Conservation (phyloP, 2,113 vertebrate species). For the Cheirogaleus medius region DNA sequence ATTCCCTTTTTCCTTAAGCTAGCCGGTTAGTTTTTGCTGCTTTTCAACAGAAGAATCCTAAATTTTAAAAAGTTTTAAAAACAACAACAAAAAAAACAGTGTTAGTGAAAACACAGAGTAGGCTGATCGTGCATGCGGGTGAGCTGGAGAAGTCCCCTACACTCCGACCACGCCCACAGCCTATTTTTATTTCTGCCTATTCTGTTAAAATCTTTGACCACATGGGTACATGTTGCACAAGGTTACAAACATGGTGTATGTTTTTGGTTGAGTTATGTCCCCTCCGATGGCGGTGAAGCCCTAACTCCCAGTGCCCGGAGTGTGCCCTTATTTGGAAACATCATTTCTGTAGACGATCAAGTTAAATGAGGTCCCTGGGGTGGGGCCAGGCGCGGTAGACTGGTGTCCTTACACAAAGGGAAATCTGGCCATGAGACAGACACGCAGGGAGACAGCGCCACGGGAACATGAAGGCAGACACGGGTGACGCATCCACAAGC, state of each 20-base stretch:
- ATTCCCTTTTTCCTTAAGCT: neutral
- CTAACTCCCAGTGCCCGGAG: too few species aligned
- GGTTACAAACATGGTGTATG: too few species aligned
- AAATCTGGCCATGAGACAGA: neutral
- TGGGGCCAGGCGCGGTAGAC: neutral
- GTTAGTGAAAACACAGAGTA: neutral
- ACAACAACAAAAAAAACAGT: neutral
- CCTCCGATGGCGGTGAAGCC: neutral
- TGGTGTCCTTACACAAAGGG: neutral
- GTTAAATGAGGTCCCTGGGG: neutral
- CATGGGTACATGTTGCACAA: neutral
- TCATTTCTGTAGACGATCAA: neutral
- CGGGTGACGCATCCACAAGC: accelerated
- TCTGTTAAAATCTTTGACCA: neutral
- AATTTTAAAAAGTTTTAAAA: neutral
- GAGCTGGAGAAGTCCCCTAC: neutral
- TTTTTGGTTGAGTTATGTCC: neutral
- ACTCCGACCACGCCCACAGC: neutral
- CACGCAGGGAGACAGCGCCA: too few species aligned
- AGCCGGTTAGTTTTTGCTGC: neutral
- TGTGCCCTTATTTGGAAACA: neutral
- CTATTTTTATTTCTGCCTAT: neutral
- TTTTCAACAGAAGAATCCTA: neutral
- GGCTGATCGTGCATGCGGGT: neutral
- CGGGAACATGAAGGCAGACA: neutral